A percentile compares a stretch with the other conserved stretches of the same genome.
Evolutionary conservation across 2,888 invertebrate species (phyloP).

Genomic region (Leuctra nigra): DNA sequence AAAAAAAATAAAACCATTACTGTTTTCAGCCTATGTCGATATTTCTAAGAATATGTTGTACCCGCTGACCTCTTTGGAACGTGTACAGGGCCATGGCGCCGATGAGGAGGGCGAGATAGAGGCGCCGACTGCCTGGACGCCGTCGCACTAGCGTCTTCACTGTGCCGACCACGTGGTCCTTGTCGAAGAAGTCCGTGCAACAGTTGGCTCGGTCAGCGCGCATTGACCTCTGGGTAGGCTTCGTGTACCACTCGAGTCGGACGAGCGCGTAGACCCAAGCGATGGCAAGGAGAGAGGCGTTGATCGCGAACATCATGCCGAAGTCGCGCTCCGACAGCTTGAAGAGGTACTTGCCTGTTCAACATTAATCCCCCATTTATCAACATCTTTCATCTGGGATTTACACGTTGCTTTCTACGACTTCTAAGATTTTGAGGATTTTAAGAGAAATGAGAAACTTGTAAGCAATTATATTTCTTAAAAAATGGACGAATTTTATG

Average conservation of each 20-base stretch:
- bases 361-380: too few species aligned
- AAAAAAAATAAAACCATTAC: too few species aligned
- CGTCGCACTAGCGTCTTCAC: slow-evolving; percentile 53
- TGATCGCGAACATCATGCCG: slow-evolving; percentile 66
- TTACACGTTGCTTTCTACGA: neutral
- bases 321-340: slow-evolving; percentile 57
- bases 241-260: slow-evolving; percentile 64
- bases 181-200: slow-evolving; percentile 60
- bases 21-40: too few species aligned
- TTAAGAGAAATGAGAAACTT: neutral
- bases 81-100: slow-evolving; percentile 71
- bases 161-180: slow-evolving; percentile 57
- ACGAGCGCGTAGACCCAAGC: slow-evolving; percentile 59
- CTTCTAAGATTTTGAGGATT: neutral
- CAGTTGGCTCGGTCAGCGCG: slow-evolving; percentile 11
- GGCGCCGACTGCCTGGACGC: slow-evolving; percentile 50
- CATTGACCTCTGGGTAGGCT: slow-evolving; percentile 50
- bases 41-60: too few species aligned
- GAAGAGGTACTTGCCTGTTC: slow-evolving; percentile 60
- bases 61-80: slow-evolving; percentile 59
- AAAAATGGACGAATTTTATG: too few species aligned
- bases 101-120: slow-evolving; percentile 61
- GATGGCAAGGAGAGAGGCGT: slow-evolving; percentile 52
- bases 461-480: too few species aligned
- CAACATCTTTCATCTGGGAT: neutral